Percentiles rank a stretch among this genome's conserved stretches.
Evolutionary conservation across 2,888 invertebrate genomes (phyloP).

Genomic region (Leucophenga maculata): DNA sequence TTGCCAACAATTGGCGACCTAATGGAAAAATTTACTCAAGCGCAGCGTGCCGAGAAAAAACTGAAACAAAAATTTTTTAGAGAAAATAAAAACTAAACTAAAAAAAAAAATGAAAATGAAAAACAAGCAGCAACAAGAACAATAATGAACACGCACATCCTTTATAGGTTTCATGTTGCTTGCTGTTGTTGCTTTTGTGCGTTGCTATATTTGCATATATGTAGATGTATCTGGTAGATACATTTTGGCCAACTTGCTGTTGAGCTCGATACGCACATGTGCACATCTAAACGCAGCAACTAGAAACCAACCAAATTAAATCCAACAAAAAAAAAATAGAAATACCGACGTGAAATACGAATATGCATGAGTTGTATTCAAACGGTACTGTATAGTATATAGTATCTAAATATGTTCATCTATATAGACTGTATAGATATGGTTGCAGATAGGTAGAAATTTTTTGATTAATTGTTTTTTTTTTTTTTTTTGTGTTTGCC

Average conservation of each 20-base stretch:
- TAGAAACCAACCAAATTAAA: not conserved
- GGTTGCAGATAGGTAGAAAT: not conserved
- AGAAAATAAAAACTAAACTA: not conserved
- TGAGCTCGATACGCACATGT: slow-evolving; percentile 16
- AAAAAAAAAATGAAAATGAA: not conserved
- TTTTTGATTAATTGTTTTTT: slow-evolving; percentile 24
- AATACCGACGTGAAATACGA: not conserved
- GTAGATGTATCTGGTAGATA: slow-evolving; percentile 21
- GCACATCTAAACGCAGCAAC: not conserved
- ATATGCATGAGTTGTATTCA: not conserved
- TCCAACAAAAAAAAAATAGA: not conserved
- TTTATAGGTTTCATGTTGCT: not conserved
- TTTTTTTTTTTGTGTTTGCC: slow-evolving; percentile 24
- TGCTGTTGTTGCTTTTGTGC: not conserved
- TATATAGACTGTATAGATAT: not conserved
- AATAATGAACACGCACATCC: slow-evolving; percentile 26
- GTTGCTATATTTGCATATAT: slow-evolving; percentile 17
- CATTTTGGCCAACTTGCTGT: not conserved
- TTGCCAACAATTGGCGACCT: slow-evolving; percentile 32
- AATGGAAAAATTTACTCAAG: slow-evolving; percentile 40
- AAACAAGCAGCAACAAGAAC: slow-evolving; percentile 13
- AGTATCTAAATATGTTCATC: not conserved
- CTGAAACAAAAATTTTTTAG: not conserved
- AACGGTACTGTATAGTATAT: not conserved
- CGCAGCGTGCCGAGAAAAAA: not conserved